Conservation (phyloP, 1,140 invertebrate genomes). For the Cydia amplana region DNA sequence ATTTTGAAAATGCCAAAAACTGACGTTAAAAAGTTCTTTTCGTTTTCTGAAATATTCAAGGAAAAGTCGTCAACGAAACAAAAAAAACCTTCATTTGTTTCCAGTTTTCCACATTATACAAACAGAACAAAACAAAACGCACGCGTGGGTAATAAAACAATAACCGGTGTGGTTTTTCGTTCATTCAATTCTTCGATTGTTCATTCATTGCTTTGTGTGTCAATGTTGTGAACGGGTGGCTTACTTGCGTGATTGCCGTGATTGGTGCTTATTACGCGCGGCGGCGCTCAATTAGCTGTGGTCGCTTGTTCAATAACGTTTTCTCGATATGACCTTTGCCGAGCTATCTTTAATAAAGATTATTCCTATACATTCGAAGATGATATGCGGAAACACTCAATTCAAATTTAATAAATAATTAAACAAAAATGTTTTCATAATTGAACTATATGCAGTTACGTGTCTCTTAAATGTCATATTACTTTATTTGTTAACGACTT, state of each 20-base stretch:
- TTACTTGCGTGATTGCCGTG: conserved; percentile 31
- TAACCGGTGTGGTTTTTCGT: not conserved
- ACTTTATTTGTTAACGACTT: no score
- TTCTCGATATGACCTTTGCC: not conserved
- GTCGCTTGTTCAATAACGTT: conserved; percentile 1
- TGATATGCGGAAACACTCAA: no score
- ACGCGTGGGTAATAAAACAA: not conserved
- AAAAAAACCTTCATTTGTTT: not conserved
- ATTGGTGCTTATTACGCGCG: conserved; percentile 13
- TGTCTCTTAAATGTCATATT: no score
- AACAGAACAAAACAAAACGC: not conserved
- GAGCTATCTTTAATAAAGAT: not conserved
- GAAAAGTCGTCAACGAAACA: no score
- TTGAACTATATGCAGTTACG: no score
- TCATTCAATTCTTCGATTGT: conserved; percentile 11
- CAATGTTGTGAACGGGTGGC: conserved; percentile 21
- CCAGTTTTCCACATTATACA: not conserved
- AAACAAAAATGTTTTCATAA: no score
- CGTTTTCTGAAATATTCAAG: no score
- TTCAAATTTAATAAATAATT: no score
- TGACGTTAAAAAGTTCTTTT: not conserved
- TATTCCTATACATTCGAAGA: no score
- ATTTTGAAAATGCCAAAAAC: not conserved
- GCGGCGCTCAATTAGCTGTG: conserved; percentile 21
- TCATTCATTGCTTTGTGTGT: conserved; percentile 29